Conservation (phyloP, 2,888 invertebrate species). For the Cheiracanthium punctorium region DNA sequence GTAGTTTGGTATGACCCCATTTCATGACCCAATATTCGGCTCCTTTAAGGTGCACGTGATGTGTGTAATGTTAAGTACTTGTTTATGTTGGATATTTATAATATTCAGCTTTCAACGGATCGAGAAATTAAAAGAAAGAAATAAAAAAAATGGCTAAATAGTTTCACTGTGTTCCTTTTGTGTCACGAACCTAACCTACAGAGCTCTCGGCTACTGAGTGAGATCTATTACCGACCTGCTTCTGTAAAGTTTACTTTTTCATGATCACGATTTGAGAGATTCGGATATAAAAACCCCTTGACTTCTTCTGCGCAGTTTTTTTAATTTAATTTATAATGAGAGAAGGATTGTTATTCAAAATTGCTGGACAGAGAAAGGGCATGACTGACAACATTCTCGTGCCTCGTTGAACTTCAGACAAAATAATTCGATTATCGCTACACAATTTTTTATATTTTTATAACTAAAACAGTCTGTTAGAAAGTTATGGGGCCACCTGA, state of each 20-base stretch:
- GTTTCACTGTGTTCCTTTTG: background rate
- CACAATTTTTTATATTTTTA: too few species aligned
- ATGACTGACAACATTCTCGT: too few species aligned
- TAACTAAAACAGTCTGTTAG: too few species aligned
- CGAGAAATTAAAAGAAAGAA: background rate
- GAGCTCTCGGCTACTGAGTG: background rate
- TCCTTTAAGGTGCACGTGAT: constrained; percentile 48
- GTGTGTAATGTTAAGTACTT: constrained; percentile 10
- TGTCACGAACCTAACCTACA: constrained; percentile 5
- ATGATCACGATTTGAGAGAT: background rate
- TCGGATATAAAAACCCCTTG: too few species aligned
- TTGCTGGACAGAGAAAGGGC: too few species aligned
- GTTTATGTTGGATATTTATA: background rate
- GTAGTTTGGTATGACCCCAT: constrained; percentile 34
- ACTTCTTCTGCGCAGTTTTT: too few species aligned
- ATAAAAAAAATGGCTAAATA: background rate
- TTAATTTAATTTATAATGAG: too few species aligned
- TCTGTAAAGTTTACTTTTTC: background rate
- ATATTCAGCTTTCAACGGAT: constrained; percentile 4
- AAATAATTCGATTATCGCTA: too few species aligned
- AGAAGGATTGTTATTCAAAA: too few species aligned
- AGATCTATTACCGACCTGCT: background rate
- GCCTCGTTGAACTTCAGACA: too few species aligned
- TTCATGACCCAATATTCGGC: constrained; percentile 54
- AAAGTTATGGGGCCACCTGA: too few species aligned